These are phyloP conservation scores for Gnathonemus longibarbis DNA, from an alignment of 2,113 vertebrate genomes.

Conservation along the genomic window DNA sequence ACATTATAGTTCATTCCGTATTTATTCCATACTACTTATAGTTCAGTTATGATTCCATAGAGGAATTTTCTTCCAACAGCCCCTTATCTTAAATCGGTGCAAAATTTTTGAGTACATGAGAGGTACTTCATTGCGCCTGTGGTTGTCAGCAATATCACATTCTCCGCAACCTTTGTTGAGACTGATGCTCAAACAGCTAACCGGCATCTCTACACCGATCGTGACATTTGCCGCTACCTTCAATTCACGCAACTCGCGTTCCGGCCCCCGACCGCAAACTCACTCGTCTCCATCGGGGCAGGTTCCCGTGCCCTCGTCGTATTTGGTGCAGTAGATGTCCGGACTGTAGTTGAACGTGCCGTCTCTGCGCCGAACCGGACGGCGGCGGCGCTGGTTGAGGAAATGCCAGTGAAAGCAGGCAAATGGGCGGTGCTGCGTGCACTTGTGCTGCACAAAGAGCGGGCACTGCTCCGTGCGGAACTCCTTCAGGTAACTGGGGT, in stretches of 20 bases:
- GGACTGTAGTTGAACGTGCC: conserved; percentile 98
- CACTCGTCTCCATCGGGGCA: conserved; percentile 96
- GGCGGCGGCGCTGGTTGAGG: conserved; percentile 87
- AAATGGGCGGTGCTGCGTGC: conserved; percentile 90
- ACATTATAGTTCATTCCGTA: not conserved
- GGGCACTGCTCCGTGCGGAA: conserved; percentile 97
- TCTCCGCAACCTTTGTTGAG: not conserved
- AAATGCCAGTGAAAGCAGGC: conserved; percentile 99
- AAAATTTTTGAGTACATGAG: not conserved
- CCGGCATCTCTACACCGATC: not conserved
- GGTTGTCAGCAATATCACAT: not conserved
- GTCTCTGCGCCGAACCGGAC: conserved; percentile 88
- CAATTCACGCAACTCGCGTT: not conserved
- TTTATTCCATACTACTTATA: not conserved
- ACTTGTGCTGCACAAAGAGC: conserved; percentile 96
- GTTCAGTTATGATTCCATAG: not conserved
- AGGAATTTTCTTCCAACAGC: not conserved
- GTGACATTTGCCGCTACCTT: not conserved
- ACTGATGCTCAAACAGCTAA: not conserved
- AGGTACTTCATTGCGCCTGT: not conserved
- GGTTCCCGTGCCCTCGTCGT: conserved; percentile 88
- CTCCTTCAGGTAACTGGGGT: conserved; percentile 88
- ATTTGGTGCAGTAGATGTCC: conserved; percentile 95
- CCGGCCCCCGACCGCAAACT: conserved; percentile 50
- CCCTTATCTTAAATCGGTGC: not conserved